These are phyloP conservation scores for Thymelicus sylvestris DNA, from an alignment of 2,888 invertebrate species.

Conservation along the genomic window DNA sequence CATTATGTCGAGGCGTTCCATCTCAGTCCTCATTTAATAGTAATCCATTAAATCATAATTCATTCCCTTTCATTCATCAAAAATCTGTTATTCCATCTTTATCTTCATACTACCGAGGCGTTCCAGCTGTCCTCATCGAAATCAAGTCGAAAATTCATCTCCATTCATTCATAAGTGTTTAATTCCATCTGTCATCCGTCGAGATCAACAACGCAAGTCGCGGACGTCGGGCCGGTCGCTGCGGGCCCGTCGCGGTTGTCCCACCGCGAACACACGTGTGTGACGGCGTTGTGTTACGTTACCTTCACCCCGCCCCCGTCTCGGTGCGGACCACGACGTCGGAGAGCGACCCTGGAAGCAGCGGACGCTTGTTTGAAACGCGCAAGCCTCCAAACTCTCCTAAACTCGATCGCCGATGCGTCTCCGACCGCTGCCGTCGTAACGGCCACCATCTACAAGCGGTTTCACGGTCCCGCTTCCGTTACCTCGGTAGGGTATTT, in stretches of 20 bases:
- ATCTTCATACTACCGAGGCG: no score
- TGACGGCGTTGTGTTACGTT: not conserved
- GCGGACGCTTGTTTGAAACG: not conserved
- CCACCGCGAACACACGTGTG: not conserved
- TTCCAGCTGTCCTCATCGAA: no score
- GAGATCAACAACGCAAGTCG: not conserved
- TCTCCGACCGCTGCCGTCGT: conserved; percentile 17
- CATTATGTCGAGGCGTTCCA: not conserved
- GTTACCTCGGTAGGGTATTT: conserved; percentile 31
- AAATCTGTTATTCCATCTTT: no score
- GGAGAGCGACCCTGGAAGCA: not conserved
- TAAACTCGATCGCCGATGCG: conserved; percentile 3
- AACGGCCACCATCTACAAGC: conserved; percentile 16
- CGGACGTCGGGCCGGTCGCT: not conserved
- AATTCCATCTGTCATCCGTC: no score
- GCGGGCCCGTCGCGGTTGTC: not conserved
- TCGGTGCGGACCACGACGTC: not conserved
- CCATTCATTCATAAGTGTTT: no score
- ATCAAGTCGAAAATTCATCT: no score
- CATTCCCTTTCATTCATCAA: no score
- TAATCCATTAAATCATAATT: no score
- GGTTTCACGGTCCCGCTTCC: conserved; percentile 10
- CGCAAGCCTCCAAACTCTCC: conserved; percentile 13
- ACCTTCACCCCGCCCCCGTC: not conserved
- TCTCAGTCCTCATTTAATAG: not conserved